phyloP scores from a whole-genome alignment of 2,113 vertebrate species.

The Cynocephalus volans region DNA sequence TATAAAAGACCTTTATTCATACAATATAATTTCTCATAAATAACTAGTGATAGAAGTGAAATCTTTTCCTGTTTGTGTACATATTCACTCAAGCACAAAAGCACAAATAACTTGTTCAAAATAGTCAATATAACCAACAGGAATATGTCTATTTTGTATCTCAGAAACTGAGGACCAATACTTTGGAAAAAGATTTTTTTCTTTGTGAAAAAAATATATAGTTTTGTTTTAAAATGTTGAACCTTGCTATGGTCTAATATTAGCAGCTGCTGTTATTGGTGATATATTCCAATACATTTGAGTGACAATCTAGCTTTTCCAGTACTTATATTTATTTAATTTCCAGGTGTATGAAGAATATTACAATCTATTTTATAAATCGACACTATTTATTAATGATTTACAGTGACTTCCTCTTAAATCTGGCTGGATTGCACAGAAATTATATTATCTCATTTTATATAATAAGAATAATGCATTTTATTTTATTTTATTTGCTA shows the following conservation, averaged over 20 bases:
- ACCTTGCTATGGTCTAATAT: not conserved
- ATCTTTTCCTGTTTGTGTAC: constrained; percentile 1
- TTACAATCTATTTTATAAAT: constrained; percentile 35
- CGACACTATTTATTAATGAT: constrained; percentile 8
- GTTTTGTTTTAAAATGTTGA: constrained; percentile 31
- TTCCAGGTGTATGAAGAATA: not conserved
- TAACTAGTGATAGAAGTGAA: constrained; percentile 22
- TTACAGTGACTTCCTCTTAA: constrained; percentile 54
- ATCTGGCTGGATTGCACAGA: constrained; percentile 42
- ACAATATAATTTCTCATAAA: constrained; percentile 39
- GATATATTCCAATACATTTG: not conserved
- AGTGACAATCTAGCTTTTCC: not conserved
- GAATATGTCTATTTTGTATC: constrained; percentile 40
- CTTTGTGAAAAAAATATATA: not conserved
- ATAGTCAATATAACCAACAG: not conserved
- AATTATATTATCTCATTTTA: constrained; percentile 66
- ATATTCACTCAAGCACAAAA: constrained; percentile 40
- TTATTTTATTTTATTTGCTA: constrained; percentile 10
- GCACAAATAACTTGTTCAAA: not conserved
- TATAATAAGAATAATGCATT: constrained; percentile 20
- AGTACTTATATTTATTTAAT: constrained; percentile 29
- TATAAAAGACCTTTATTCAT: not conserved
- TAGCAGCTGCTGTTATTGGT: not conserved
- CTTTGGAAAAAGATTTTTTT: not conserved
- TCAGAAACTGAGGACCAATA: not conserved